A percentile compares a stretch with the other conserved stretches of the same genome.
Conservation (phyloP, 2,888 invertebrate species). For the Hirtodrosophila duncani region DNA sequence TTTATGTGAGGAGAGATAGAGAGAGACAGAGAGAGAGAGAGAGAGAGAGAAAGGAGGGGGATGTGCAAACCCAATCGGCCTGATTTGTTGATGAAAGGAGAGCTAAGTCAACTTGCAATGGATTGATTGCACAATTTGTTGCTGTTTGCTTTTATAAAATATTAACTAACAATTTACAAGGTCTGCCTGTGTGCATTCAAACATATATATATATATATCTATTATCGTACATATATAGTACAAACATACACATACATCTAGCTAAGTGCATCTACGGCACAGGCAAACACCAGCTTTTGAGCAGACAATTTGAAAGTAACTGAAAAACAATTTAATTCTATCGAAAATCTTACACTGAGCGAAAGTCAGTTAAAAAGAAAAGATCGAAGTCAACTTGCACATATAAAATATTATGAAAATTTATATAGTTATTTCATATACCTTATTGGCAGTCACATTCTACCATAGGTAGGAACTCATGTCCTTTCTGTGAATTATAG, state of each 20-base stretch:
- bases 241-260: conserved; percentile 7
- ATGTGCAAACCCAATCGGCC: background rate
- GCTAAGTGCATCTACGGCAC: conserved; percentile 23
- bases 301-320: conserved; percentile 1
- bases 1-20: conserved; percentile 13
- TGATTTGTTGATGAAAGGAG: background rate
- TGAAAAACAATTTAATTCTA: no score
- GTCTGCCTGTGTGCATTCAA: conserved; percentile 52
- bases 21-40: background rate
- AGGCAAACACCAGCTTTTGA: conserved; percentile 35
- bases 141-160: conserved; percentile 69
- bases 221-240: conserved; percentile 3
- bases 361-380: no score
- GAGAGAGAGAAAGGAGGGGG: background rate
- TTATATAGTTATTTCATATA: no score
- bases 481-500: no score
- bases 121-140: conserved; percentile 62
- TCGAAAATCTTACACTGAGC: no score
- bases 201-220: no score
- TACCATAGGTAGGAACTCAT: no score
- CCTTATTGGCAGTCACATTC: no score
- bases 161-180: conserved; percentile 68
- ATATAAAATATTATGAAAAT: no score
- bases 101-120: conserved; percentile 37
- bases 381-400: no score